Conservation (phyloP, 2,797 vertebrate genomes). For the Oreochromis grahami region DNA sequence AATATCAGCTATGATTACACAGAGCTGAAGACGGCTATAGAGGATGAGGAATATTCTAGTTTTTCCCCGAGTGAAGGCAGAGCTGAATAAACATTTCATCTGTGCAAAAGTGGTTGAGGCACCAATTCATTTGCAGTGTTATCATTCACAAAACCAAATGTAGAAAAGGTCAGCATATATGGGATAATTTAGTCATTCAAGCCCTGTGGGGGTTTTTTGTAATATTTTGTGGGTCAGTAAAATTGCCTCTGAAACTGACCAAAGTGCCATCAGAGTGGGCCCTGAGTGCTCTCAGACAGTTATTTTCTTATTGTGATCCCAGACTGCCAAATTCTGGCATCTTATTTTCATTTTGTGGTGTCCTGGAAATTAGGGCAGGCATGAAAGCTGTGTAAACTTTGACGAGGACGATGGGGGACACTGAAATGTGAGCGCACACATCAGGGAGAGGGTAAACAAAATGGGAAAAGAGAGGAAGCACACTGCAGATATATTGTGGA, state of each 20-base stretch:
- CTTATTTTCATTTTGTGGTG: neutral
- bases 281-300: neutral
- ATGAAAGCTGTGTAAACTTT: constrained; percentile 53
- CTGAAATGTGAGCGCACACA: constrained; percentile 30
- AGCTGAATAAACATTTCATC: neutral
- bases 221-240: neutral
- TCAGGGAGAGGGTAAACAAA: constrained; percentile 30
- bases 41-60: neutral
- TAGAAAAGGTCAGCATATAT: neutral
- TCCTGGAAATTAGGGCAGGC: constrained; percentile 29
- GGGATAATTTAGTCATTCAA: neutral
- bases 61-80: neutral
- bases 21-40: neutral
- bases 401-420: constrained; percentile 10
- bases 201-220: rapidly evolving
- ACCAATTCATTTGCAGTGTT: neutral
- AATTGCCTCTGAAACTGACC: neutral
- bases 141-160: neutral
- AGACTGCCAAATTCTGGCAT: constrained; percentile 12
- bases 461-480: neutral
- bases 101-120: neutral
- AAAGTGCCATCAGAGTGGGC: neutral
- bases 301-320: neutral
- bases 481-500: neutral
- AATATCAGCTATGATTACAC: constrained; percentile 8